Evolutionary conservation across 2,797 vertebrate species (phyloP).

Genomic region (Limnodromus scolopaceus): DNA sequence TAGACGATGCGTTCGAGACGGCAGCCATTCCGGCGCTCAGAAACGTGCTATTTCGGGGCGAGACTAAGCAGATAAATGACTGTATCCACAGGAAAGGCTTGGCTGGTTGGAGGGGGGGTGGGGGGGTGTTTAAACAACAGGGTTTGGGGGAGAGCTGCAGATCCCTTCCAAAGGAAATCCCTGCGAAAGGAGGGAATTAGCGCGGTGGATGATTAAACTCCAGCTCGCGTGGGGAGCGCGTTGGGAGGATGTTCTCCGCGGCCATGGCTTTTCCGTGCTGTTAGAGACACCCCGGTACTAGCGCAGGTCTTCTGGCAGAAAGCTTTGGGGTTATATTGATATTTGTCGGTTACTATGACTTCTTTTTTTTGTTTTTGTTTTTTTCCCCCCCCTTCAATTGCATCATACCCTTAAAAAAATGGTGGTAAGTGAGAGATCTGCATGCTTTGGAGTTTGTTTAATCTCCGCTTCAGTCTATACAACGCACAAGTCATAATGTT

Average conservation of each 20-base stretch:
- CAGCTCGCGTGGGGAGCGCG: too few relatives aligned
- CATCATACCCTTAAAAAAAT: constrained; percentile 91
- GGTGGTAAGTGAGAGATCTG: constrained; percentile 98
- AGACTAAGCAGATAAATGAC: fast-evolving
- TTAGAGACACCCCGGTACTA: background rate
- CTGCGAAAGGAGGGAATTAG: background rate
- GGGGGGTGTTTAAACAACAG: background rate
- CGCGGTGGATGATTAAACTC: background rate
- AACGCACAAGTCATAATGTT: constrained; percentile 84
- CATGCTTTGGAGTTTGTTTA: constrained; percentile 93
- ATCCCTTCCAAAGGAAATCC: background rate
- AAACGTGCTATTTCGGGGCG: background rate
- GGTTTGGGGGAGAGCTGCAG: background rate
- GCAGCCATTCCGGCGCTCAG: background rate
- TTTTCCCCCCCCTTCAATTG: constrained; percentile 87
- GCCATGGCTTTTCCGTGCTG: background rate
- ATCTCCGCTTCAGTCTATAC: constrained; percentile 88
- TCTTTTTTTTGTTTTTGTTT: constrained; percentile 84
- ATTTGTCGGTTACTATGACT: constrained; percentile 91
- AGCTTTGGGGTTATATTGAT: constrained; percentile 78
- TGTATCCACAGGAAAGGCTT: background rate
- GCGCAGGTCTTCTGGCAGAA: constrained; percentile 60
- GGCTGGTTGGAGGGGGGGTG: background rate
- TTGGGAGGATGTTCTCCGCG: background rate
- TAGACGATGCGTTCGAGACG: fast-evolving